Percentiles rank a stretch among this genome's conserved stretches.
These are phyloP conservation scores for Thaumetopoea pityocampa DNA, from an alignment of 1,140 invertebrate genomes.

Conservation along the genomic window DNA sequence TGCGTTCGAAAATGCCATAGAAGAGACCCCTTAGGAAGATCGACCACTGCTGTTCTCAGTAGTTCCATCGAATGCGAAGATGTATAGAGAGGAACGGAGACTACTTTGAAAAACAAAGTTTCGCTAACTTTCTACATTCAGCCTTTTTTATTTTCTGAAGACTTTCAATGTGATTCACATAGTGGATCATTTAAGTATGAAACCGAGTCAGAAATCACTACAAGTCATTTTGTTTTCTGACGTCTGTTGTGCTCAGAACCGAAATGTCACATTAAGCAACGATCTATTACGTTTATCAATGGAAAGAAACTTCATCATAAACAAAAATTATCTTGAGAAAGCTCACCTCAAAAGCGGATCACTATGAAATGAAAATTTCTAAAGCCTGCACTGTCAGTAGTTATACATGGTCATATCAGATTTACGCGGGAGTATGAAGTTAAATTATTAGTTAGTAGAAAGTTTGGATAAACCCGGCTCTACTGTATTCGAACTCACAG, in stretches of 20 bases:
- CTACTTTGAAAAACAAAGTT: too few species aligned
- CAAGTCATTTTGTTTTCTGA: slow-evolving; percentile 25
- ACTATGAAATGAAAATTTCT: slow-evolving; percentile 13
- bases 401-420: slow-evolving; percentile 6
- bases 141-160: too few species aligned
- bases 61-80: too few species aligned
- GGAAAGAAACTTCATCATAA: slow-evolving; percentile 10
- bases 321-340: slow-evolving; percentile 18
- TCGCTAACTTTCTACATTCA: too few species aligned
- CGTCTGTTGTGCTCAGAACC: slow-evolving; percentile 25
- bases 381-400: slow-evolving; percentile 7
- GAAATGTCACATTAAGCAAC: slow-evolving; percentile 22
- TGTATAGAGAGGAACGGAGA: too few species aligned
- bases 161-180: slow-evolving; percentile 22
- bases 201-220: slow-evolving; percentile 17
- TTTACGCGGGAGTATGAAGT: slow-evolving; percentile 3
- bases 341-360: slow-evolving; percentile 15
- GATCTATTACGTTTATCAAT: slow-evolving; percentile 19
- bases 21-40: too few species aligned
- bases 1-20: too few species aligned
- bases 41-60: too few species aligned
- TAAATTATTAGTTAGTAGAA: slow-evolving; percentile 6
- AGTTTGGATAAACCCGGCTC: slow-evolving; percentile 12
- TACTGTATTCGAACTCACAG: slow-evolving; percentile 11
- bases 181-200: slow-evolving; percentile 15